Evolutionary conservation across 2,888 invertebrate genomes (phyloP).

Genomic region (Pristionchus entomophagus): DNA sequence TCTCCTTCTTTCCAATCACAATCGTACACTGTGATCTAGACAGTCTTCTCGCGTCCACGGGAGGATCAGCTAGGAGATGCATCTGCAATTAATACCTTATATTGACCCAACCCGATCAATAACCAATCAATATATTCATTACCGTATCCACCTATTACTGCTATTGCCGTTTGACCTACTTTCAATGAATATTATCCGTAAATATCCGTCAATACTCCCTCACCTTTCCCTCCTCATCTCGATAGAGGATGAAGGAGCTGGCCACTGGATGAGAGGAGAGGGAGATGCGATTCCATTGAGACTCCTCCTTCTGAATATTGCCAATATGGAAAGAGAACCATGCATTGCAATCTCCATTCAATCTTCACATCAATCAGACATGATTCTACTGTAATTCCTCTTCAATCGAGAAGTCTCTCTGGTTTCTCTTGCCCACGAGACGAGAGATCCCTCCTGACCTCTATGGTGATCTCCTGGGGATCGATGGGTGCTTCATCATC

Average conservation of each 20-base stretch:
- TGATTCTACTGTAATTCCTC: not conserved
- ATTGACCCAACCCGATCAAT: not conserved
- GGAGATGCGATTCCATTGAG: not conserved
- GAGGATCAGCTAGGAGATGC: slow-evolving; percentile 46
- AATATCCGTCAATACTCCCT: not conserved
- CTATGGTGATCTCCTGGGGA: slow-evolving; percentile 22
- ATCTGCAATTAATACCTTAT: not conserved
- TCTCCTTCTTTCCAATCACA: slow-evolving; percentile 42
- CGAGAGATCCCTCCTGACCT: not conserved
- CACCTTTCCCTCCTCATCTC: slow-evolving; percentile 26
- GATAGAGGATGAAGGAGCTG: slow-evolving; percentile 38
- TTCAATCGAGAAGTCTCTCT: not conserved
- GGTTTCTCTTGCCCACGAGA: not conserved
- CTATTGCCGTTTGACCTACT: not conserved
- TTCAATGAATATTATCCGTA: not conserved
- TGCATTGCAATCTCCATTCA: not conserved
- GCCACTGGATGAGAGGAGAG: slow-evolving; percentile 38
- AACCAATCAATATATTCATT: not conserved
- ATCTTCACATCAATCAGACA: not conserved
- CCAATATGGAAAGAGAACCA: too few species aligned
- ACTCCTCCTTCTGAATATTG: slow-evolving; percentile 12
- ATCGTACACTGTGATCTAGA: slow-evolving; percentile 39
- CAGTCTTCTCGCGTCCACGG: slow-evolving; percentile 9
- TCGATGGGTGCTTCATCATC: slow-evolving; percentile 48
- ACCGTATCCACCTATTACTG: not conserved